Evolutionary conservation across 2,113 vertebrate genomes (phyloP), one percentile per base, ranked within the genome.

Genomic region (Lasiurus borealis): DNA sequence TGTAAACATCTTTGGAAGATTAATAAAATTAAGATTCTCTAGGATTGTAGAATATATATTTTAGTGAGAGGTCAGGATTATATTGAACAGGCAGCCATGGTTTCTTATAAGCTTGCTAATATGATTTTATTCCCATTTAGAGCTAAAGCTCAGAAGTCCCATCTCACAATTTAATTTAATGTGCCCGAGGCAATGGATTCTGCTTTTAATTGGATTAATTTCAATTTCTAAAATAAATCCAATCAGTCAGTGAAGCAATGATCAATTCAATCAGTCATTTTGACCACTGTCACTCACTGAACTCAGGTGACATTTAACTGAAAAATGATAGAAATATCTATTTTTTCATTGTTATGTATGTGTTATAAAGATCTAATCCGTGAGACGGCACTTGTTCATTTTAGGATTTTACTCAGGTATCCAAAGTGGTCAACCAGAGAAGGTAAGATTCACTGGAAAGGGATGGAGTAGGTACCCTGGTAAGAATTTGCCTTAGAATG

Each of bases 141-240:
- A 52, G 36, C 18, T 50, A 25, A 96, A 73, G 8, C 5, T 93
- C 6, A 77, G 2, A 68, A 48, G 16, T 2, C 18, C 19, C 25
- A 80, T 3, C 36, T 59, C 54, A 73, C 59, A 90, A 69, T 69
- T 93, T 21, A 85, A 87, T 83, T 88, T 75, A 66, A 64, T 88
- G 12, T 69, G 7, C 12, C 10, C 1, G 23, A 40, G 40, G 40
- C 16, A 93, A 77, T 25, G 9, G 1, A 81, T 76, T 77, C 8
- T 29, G 59, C 15, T 92, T 89, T 88, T 71, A 76, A 86, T 77
- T 94, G 27, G 13, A 64, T 96, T 93, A 83, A 89, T 91, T 91
- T 72, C 29, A 66, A 36, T 71, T 91, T 83, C 5, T 92, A 40
- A 92, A 80, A 71, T 15, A 2, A 94, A 69, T 69, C 52, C 75